Conservation (phyloP, 2,113 vertebrate genomes). For the Anhinga anhinga region DNA sequence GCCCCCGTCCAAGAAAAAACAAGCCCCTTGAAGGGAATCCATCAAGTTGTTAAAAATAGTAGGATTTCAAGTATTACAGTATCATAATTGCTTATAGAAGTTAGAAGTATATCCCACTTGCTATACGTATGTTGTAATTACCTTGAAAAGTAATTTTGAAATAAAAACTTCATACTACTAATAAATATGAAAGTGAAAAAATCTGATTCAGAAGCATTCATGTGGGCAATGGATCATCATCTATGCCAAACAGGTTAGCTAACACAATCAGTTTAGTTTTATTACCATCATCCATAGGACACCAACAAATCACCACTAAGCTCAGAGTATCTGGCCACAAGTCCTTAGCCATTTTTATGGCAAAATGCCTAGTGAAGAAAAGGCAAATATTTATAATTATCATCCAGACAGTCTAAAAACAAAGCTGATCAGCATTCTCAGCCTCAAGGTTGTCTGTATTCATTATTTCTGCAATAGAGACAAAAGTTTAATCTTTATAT, state of each 20-base stretch:
- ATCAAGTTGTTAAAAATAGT: not conserved
- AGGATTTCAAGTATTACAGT: not conserved
- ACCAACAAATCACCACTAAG: not conserved
- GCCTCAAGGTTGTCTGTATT: not conserved
- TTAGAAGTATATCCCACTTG: not conserved
- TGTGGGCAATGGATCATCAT: not conserved
- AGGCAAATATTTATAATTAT: not conserved
- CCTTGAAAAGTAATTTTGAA: not conserved
- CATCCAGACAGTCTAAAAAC: not conserved
- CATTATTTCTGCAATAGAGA: not conserved
- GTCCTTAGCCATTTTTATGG: not conserved
- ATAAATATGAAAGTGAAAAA: not conserved
- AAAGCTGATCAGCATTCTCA: not conserved
- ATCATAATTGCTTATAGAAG: not conserved
- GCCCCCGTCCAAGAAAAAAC: rapidly evolving
- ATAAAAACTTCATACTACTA: not conserved
- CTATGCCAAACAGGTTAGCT: not conserved
- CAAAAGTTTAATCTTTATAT: not conserved
- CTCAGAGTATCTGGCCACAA: not conserved
- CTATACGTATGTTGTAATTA: not conserved
- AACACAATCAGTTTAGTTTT: not conserved
- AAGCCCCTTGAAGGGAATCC: not conserved
- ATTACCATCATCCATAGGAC: not conserved
- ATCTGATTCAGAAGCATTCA: not conserved
- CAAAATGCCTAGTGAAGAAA: not conserved